These are phyloP conservation scores for Hylia prasina DNA, from an alignment of 2,113 vertebrate species.

Conservation along the genomic window DNA sequence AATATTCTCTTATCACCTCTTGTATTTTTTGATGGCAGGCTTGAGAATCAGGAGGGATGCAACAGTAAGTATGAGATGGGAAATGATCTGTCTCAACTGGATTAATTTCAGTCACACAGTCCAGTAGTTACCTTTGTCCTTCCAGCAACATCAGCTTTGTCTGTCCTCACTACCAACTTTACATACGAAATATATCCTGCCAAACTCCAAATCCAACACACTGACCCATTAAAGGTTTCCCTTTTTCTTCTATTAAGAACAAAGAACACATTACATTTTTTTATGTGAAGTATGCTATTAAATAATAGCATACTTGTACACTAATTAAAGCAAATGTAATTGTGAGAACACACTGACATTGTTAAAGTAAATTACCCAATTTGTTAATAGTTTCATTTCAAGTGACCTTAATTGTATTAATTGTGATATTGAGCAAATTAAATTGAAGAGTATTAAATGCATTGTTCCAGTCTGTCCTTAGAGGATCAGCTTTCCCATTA, in stretches of 20 bases:
- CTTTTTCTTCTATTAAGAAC: constrained; percentile 45
- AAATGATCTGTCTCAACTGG: background rate
- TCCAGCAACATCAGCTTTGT: background rate
- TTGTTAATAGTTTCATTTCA: constrained; percentile 77
- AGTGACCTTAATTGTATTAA: constrained; percentile 81
- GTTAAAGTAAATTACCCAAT: constrained; percentile 77
- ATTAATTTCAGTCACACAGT: constrained; percentile 8
- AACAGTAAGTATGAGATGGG: background rate
- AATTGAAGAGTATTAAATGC: constrained; percentile 76
- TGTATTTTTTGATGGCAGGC: background rate
- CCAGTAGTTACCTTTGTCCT: background rate
- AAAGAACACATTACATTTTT: constrained; percentile 70
- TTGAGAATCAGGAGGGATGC: background rate
- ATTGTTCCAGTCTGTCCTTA: constrained; percentile 70
- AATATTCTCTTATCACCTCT: background rate
- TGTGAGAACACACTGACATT: constrained; percentile 76
- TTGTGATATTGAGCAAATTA: constrained; percentile 76
- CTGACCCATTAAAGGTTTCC: constrained; percentile 59
- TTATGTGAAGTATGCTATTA: constrained; percentile 67
- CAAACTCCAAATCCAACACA: constrained; percentile 11
- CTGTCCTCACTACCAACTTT: background rate
- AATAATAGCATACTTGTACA: constrained; percentile 76
- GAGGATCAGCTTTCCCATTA: constrained; percentile 66
- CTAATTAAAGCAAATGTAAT: constrained; percentile 78
- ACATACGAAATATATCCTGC: background rate